A percentile compares a stretch with the other conserved stretches of the same genome.
phyloP scores from a whole-genome alignment of 2,113 vertebrate species.

The Pelecanoides urinatrix region DNA sequence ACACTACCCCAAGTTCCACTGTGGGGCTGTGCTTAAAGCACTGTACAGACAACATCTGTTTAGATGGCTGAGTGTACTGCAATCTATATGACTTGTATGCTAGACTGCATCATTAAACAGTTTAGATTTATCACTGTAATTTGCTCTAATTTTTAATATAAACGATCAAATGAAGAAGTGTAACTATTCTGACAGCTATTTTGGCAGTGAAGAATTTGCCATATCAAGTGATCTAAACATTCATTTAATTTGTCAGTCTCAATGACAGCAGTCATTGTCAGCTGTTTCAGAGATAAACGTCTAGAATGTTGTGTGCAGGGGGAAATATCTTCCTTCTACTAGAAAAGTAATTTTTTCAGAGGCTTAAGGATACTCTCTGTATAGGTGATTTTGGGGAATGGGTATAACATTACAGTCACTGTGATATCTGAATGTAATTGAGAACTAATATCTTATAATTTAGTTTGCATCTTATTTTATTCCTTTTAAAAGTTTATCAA shows the following conservation, averaged over 20 bases:
- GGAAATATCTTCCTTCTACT: not conserved
- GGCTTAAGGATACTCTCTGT: not conserved
- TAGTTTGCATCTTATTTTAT: not conserved
- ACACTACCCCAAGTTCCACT: not conserved
- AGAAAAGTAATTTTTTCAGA: not conserved
- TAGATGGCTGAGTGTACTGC: not conserved
- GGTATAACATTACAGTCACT: not conserved
- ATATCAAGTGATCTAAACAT: not conserved
- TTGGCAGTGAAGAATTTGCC: not conserved
- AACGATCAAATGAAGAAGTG: not conserved
- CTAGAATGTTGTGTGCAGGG: not conserved
- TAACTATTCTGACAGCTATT: not conserved
- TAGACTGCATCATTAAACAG: not conserved
- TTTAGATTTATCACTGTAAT: not conserved
- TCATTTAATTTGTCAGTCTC: conserved; percentile 2
- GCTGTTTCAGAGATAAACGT: not conserved
- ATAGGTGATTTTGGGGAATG: not conserved
- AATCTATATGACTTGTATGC: not conserved
- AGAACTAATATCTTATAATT: not conserved
- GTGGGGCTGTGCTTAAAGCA: not conserved
- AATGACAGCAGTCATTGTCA: not conserved
- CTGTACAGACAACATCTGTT: not conserved
- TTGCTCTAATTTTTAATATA: not conserved
- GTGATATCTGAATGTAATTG: not conserved
- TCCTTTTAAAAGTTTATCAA: not conserved